These are phyloP conservation scores for Melanophora roralis DNA, from an alignment of 2,888 invertebrate genomes.

Conservation along the genomic window DNA sequence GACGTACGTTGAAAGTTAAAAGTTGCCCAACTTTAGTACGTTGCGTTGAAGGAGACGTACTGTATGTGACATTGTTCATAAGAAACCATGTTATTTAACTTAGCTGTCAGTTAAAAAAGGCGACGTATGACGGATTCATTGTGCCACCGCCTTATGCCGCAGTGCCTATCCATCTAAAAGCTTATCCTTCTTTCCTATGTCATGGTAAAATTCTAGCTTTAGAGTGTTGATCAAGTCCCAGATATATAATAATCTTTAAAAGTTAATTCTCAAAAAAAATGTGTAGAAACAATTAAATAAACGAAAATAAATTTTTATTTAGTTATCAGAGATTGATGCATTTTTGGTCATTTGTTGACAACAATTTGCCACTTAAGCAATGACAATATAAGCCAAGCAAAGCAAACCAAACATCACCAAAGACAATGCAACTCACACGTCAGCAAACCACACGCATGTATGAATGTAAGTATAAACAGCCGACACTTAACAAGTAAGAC, in stretches of 20 bases:
- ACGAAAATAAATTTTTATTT: constrained; percentile 10
- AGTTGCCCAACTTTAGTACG: too few relatives aligned
- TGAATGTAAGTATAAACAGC: too few relatives aligned
- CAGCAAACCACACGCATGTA: not conserved
- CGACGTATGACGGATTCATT: too few relatives aligned
- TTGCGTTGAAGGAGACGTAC: too few relatives aligned
- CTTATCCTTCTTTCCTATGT: constrained; percentile 6
- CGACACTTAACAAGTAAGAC: too few relatives aligned
- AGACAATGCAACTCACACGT: not conserved
- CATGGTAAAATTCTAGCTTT: not conserved
- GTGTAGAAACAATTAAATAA: not conserved
- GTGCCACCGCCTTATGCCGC: too few relatives aligned
- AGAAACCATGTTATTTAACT: too few relatives aligned
- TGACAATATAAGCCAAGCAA: not conserved
- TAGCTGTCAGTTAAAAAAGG: too few relatives aligned
- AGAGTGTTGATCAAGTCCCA: not conserved
- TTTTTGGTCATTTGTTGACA: not conserved
- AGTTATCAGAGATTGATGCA: constrained; percentile 11
- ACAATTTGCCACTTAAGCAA: constrained; percentile 34
- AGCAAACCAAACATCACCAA: not conserved
- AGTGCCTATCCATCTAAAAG: not conserved
- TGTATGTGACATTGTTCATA: too few relatives aligned
- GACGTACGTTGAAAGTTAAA: too few relatives aligned
- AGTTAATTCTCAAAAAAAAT: not conserved
- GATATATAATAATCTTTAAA: constrained; percentile 34